Conservation (phyloP, 2,797 vertebrate genomes). For the Capromys pilorides region DNA sequence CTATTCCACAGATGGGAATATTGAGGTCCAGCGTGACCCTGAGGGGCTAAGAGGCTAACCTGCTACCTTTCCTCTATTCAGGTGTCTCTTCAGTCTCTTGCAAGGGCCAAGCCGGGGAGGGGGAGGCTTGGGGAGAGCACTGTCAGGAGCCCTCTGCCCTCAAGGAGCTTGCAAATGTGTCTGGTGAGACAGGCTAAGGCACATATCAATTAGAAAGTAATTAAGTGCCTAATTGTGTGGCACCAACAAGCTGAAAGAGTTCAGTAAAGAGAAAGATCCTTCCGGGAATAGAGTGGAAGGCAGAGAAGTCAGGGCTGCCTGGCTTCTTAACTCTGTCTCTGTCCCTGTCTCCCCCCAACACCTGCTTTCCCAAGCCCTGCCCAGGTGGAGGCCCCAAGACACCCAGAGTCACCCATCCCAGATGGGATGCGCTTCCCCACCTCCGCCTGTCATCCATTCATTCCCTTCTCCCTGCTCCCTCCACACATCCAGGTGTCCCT, state of each 20-base stretch:
- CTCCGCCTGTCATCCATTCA: too few relatives aligned
- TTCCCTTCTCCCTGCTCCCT: neutral
- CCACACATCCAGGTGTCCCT: neutral
- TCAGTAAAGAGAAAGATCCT: slow-evolving; percentile 55
- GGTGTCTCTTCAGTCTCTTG: neutral
- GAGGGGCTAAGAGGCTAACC: neutral
- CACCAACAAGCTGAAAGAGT: slow-evolving; percentile 73
- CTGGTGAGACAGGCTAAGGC: slow-evolving; percentile 64
- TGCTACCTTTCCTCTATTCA: neutral
- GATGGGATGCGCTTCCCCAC: neutral
- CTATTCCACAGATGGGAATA: slow-evolving; percentile 50
- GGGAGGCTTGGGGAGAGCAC: neutral
- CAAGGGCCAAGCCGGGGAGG: neutral
- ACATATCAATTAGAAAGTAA: slow-evolving; percentile 76
- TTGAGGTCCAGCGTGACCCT: neutral
- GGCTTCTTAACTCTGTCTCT: neutral
- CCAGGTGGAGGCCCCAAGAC: fast-evolving
- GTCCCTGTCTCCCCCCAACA: neutral
- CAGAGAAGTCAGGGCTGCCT: neutral
- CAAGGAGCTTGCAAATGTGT: slow-evolving; percentile 59
- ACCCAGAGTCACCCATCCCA: neutral
- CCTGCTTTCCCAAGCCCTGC: neutral
- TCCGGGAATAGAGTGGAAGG: slow-evolving; percentile 7
- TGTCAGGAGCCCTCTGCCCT: slow-evolving; percentile 44
- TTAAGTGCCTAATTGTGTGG: slow-evolving; percentile 79